phyloP scores from a whole-genome alignment of 2,888 invertebrate species.

The Junonia oenone region DNA sequence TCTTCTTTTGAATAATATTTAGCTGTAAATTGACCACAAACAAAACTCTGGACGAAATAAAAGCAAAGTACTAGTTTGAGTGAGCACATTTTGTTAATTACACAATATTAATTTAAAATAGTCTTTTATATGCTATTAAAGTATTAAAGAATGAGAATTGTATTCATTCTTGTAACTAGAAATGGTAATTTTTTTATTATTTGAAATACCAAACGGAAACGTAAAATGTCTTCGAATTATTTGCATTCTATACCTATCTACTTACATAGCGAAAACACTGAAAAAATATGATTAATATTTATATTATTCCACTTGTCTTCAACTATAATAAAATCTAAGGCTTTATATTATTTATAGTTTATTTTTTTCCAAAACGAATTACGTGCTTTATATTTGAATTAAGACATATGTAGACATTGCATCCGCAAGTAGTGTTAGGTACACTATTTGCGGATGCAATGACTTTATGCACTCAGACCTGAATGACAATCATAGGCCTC shows the following conservation, averaged over 20 bases:
- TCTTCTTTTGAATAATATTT: slow-evolving; percentile 5
- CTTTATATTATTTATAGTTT: no score
- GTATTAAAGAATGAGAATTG: background rate
- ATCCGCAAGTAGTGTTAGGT: no score
- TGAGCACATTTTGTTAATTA: slow-evolving; percentile 14
- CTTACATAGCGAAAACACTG: no score
- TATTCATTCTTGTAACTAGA: background rate
- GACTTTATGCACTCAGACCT: no score
- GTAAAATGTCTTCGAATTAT: background rate
- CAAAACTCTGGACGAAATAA: slow-evolving; percentile 1
- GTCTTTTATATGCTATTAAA: slow-evolving; percentile 27
- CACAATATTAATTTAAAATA: background rate
- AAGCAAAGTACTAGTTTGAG: slow-evolving; percentile 7
- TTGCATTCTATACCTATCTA: background rate
- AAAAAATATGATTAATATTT: no score
- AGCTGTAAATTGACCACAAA: background rate
- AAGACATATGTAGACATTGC: no score
- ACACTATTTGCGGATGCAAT: no score
- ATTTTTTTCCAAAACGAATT: no score
- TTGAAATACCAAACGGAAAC: background rate
- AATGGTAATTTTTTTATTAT: background rate
- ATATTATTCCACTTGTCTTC: no score
- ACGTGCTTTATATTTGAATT: no score
- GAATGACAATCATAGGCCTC: no score
- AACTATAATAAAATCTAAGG: no score